Base-by-base conservation (phyloP, 2,888 invertebrate genomes). In the Dyspetes luteomarginatus region DNA sequence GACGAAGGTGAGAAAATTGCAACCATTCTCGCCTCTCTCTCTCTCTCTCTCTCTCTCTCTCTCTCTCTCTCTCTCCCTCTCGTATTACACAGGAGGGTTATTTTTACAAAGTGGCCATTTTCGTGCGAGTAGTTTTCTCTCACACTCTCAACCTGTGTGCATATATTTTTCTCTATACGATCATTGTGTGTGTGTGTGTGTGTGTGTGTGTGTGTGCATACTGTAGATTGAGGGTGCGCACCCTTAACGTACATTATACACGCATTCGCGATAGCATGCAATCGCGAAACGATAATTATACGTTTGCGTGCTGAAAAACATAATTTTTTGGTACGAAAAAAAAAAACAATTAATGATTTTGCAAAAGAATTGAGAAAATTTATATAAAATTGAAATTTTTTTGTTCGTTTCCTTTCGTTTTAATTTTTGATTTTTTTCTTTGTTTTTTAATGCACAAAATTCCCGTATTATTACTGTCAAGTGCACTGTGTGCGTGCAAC, bases 41-140 rank as follows among this genome's bases (percentile, higher is more conserved):
- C 64, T 43, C 43, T 62, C 60, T 41, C 28, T 56, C 56, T 48
- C 77, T 30, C 30, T 56, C 56, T 22, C 30, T 45, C 55, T 45
- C 60, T 55, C 26, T 50, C 19, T 43, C 48, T 41, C 26, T 3
- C 30, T 65, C 36, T 55, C 17, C 15, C 17, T 48, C 50, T 62
- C 17, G 48, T 30, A 55, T 15, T 60, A 15, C 60, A 22, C 22
- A 55, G 43, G 45, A 30, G 48, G 65, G 65, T 82, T 79, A 50
- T 82, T 79, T 83, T 80, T 74, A 64, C 82, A 80, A 83, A 83
- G 82, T 83, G 83, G 82, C 74, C 74, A 71, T 83, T 82, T 82
- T 82, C 82, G 72, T 77, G 71, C 74, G 79, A 77, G 71, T 80
- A 72, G 67, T 83, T 73, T 67, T 68, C 30, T 50, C 78, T 30